Conservation (phyloP, 2,888 invertebrate genomes). For the Sminthurides aquaticus region DNA sequence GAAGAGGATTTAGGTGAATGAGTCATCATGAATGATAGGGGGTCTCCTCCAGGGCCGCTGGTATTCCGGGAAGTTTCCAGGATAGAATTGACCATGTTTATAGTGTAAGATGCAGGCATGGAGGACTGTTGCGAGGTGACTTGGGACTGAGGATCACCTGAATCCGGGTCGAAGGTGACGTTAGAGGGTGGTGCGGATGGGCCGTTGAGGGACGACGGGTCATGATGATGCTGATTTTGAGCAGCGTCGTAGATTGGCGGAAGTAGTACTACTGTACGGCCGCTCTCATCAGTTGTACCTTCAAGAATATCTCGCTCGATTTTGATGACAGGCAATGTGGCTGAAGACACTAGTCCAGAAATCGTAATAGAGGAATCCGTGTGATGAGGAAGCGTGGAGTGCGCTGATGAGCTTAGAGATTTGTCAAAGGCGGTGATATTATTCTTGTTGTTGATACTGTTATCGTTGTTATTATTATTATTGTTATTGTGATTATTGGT, state of each 20-base stretch:
- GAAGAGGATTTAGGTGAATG: background rate
- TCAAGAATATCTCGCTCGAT: background rate
- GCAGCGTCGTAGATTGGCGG: no score
- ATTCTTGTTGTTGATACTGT: conserved; percentile 12
- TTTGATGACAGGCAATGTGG: background rate
- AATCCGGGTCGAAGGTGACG: background rate
- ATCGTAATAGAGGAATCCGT: background rate
- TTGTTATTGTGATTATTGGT: conserved; percentile 16
- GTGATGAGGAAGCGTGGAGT: background rate
- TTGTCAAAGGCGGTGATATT: background rate
- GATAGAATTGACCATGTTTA: background rate
- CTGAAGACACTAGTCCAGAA: background rate
- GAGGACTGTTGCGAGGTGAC: background rate
- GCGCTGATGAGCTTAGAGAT: background rate
- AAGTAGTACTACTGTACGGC: background rate
- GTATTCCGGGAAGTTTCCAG: background rate
- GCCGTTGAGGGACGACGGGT: background rate
- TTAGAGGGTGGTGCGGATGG: background rate
- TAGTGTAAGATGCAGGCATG: background rate
- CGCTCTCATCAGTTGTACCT: background rate
- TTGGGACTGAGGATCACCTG: background rate
- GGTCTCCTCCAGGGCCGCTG: no score
- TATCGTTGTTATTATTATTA: conserved; percentile 21
- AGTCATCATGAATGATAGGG: background rate
- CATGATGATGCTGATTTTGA: background rate